phyloP scores from a whole-genome alignment of 2,888 invertebrate species.

The Deroplatys truncata region DNA sequence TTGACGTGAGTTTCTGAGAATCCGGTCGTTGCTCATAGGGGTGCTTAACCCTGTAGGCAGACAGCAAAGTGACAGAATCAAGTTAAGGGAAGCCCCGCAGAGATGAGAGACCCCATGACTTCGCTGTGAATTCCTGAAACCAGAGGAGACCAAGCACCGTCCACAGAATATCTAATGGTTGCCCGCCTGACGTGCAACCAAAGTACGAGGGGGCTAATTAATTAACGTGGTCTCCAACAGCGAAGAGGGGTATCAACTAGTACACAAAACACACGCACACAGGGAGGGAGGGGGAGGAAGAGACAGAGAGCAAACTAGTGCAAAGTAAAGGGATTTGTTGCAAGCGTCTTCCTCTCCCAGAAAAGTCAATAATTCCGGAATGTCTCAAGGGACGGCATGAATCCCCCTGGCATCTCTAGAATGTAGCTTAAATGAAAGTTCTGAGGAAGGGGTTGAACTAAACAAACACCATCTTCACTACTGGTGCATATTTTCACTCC shows the following conservation, averaged over 20 bases:
- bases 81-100: neutral
- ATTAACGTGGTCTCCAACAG: neutral
- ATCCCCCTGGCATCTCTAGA: neutral
- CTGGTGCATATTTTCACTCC: too few relatives aligned
- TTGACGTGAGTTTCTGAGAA: neutral
- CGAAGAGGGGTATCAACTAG: neutral
- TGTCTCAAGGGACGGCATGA: neutral
- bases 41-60: neutral
- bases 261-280: neutral
- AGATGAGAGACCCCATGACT: neutral
- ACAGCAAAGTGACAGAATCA: neutral
- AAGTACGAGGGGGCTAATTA: neutral
- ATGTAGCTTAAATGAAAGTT: neutral
- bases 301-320: neutral
- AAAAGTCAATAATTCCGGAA: neutral
- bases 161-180: neutral
- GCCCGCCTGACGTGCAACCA: neutral
- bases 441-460: too few relatives aligned
- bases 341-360: neutral
- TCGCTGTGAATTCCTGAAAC: neutral
- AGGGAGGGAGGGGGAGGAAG: too few relatives aligned
- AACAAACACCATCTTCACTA: too few relatives aligned
- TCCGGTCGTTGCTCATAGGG: neutral
- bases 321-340: neutral
- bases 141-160: neutral